These are phyloP conservation scores for Diglossa brunneiventris DNA, from an alignment of 2,113 vertebrate species.

Conservation along the genomic window DNA sequence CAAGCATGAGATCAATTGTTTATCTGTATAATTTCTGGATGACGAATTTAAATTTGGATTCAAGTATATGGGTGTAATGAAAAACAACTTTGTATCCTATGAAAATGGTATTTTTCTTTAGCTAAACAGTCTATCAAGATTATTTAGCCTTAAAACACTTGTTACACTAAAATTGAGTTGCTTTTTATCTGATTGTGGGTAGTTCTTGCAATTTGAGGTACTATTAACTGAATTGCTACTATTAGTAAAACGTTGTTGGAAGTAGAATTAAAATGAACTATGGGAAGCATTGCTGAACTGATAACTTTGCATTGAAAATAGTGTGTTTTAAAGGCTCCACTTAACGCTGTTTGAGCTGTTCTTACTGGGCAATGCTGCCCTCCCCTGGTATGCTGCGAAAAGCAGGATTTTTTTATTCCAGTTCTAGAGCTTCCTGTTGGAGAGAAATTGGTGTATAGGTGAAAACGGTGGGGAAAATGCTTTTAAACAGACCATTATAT, in stretches of 20 bases:
- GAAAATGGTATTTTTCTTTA: background rate
- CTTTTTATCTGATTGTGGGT: background rate
- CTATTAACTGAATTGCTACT: slow-evolving; percentile 15
- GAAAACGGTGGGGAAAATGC: background rate
- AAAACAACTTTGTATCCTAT: background rate
- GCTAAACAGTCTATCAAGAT: background rate
- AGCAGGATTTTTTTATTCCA: background rate
- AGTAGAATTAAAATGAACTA: background rate
- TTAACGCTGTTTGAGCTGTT: background rate
- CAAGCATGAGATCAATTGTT: background rate
- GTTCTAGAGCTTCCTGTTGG: background rate
- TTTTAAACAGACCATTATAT: background rate
- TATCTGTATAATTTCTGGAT: background rate
- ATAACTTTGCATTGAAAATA: background rate
- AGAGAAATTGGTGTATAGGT: background rate
- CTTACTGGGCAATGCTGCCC: slow-evolving; percentile 41
- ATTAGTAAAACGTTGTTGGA: background rate
- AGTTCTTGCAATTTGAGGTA: background rate
- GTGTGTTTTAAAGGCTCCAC: background rate
- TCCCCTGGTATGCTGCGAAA: background rate
- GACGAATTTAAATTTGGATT: background rate
- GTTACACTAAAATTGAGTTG: background rate
- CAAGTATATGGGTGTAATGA: background rate
- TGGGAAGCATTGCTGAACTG: background rate
- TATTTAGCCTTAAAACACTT: background rate